Percentiles rank a stretch among this genome's conserved stretches.
phyloP scores from a whole-genome alignment of 2,113 vertebrate species.

The Pterocles burchelli region DNA sequence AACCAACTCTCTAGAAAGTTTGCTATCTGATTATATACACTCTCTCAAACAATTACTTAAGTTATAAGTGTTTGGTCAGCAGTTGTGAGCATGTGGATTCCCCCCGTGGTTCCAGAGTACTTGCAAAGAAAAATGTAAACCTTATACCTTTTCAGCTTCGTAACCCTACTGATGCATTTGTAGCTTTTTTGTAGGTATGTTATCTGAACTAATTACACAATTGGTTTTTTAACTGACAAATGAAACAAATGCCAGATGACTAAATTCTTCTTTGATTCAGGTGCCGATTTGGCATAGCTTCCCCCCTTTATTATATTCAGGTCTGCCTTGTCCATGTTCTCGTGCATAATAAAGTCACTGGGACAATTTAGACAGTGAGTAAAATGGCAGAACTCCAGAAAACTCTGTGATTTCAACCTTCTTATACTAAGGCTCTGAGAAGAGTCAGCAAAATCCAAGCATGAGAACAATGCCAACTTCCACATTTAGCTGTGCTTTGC shows the following conservation, averaged over 20 bases:
- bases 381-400: constrained; percentile 30
- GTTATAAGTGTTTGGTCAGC: background rate
- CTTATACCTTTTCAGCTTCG: background rate
- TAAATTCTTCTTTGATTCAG: constrained; percentile 5
- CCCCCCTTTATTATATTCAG: background rate
- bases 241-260: background rate
- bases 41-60: background rate
- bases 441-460: background rate
- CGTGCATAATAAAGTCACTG: background rate
- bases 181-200: background rate
- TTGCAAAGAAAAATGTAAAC: background rate
- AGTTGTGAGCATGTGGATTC: background rate
- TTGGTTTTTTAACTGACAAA: constrained; percentile 2
- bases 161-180: background rate
- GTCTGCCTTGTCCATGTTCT: background rate
- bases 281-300: background rate
- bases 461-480: background rate
- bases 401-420: background rate
- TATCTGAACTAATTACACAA: background rate
- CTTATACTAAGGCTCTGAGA: background rate
- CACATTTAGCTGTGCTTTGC: background rate
- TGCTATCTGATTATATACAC: background rate
- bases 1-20: background rate
- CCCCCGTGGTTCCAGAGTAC: background rate
- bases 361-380: background rate